These are phyloP conservation scores for Drosophila affinis DNA, from an alignment of 2,888 invertebrate species.

Conservation along the genomic window DNA sequence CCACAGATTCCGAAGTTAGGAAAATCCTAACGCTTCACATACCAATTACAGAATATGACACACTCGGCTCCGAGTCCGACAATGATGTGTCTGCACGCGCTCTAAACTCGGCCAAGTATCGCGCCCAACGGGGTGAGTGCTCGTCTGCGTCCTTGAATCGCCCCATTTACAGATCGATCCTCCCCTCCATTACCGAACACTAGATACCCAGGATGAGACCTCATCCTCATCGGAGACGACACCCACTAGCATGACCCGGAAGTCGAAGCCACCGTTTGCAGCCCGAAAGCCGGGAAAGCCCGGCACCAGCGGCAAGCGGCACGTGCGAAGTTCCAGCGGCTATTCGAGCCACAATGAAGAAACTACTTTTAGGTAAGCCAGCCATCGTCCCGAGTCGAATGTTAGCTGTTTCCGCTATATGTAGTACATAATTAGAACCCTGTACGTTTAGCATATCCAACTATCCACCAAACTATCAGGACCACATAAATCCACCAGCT, in stretches of 20 bases:
- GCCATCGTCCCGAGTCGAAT: neutral
- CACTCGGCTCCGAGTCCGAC: slow-evolving; percentile 91
- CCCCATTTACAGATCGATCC: neutral
- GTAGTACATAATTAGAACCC: slow-evolving; percentile 71
- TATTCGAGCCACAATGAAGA: slow-evolving; percentile 94
- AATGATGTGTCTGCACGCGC: slow-evolving; percentile 90
- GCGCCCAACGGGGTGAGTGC: slow-evolving; percentile 82
- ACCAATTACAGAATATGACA: slow-evolving; percentile 97
- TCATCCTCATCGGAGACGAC: slow-evolving; percentile 92
- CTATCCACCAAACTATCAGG: slow-evolving; percentile 91
- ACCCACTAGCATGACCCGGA: slow-evolving; percentile 87
- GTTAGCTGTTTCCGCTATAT: slow-evolving; percentile 54
- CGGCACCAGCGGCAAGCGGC: slow-evolving; percentile 87
- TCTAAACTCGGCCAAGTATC: slow-evolving; percentile 84
- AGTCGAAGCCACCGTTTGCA: slow-evolving; percentile 89
- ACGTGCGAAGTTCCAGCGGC: slow-evolving; percentile 91
- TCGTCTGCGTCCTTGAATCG: neutral
- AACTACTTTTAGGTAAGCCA: slow-evolving; percentile 90
- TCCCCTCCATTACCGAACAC: neutral
- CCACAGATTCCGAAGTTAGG: slow-evolving; percentile 97
- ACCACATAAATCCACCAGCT: slow-evolving; percentile 93
- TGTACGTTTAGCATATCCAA: slow-evolving; percentile 88
- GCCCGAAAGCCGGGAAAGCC: slow-evolving; percentile 87
- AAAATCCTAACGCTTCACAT: slow-evolving; percentile 96
- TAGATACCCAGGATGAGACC: slow-evolving; percentile 89